These are phyloP conservation scores for Luffia ferchaultella DNA, from an alignment of 2,888 invertebrate species.

Conservation along the genomic window DNA sequence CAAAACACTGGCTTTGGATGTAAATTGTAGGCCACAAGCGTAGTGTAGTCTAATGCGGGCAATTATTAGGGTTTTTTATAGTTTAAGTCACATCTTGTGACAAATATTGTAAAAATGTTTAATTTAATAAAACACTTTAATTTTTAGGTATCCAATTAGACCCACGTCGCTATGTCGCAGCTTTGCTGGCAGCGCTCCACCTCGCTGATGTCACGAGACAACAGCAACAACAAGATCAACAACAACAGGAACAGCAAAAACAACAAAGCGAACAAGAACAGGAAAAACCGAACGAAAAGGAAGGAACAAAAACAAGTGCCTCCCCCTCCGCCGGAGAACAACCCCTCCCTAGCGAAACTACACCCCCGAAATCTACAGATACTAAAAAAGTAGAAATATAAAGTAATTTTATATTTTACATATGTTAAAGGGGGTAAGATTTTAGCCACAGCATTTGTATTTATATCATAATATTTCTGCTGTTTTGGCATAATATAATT, in stretches of 20 bases:
- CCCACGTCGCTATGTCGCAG: conserved; percentile 48
- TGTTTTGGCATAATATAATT: background rate
- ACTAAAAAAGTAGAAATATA: conserved; percentile 1
- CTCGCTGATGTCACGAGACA: conserved; percentile 47
- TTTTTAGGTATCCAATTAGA: conserved; percentile 55
- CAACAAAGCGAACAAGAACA: conserved; percentile 39
- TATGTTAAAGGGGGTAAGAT: background rate
- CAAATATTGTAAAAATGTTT: too few relatives aligned
- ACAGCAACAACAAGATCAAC: conserved; percentile 28
- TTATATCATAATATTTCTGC: background rate
- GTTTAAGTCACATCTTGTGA: too few relatives aligned
- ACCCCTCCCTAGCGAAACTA: background rate
- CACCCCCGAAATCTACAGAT: background rate
- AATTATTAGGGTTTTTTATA: too few relatives aligned
- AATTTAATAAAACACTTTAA: too few relatives aligned
- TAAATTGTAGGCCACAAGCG: too few relatives aligned
- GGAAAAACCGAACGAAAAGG: conserved; percentile 24
- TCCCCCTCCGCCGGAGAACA: background rate
- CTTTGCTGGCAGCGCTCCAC: conserved; percentile 47
- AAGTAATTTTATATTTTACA: background rate
- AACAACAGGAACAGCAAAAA: conserved; percentile 34
- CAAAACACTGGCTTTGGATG: too few relatives aligned
- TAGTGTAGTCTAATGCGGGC: too few relatives aligned
- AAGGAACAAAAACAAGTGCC: background rate
- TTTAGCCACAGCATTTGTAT: background rate